Base-by-base conservation (phyloP, 2,888 invertebrate species). In the Drosophila nr. perissopoda region DNA sequence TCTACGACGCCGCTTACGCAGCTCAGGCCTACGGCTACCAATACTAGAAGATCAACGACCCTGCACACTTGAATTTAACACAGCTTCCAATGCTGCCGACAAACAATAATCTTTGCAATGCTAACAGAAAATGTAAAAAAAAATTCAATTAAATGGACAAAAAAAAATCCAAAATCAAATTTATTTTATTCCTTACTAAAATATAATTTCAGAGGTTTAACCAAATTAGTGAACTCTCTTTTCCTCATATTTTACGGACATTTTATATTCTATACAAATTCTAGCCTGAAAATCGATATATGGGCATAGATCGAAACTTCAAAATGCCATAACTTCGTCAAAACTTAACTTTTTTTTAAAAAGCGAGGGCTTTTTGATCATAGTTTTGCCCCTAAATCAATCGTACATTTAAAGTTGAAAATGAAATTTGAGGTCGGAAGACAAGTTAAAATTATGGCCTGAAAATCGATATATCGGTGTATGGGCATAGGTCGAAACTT, bases 21-120 rank as follows among this genome's bases (percentile, higher is more conserved):
- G 88, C 88, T 40, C 82, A 90, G 56, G 54, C 68, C 18, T 81
- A 78, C 6, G 78, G 76, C 63, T 82, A 79, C 70, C 78, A 83
- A 27, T 91, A 84, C 72, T 90, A 76, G 68, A 66, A 8, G 36
- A 48, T 21, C 61, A 53, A n/a, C 5, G 49, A 63, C 13, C 29
- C n/a, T 49, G 34, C 48, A 25, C 42, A 59, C 46, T 51, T 49
- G 60, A 56, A 61, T 31, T 48, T 27, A 51, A 64, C 70, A 56
- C 42, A 36, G 56, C 59, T 58, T 66, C 31, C 33, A 31, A 66
- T 42, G 71, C 61, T 76, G 65, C 59, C 46, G 58, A 72, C 49
- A 78, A 58, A 60, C 27, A 56, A 49, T 49, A 76, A 75, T 51
- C 58, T 69, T 69, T 69, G 59, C 65, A 34, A 38, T 40, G 61